Evolutionary conservation across 2,888 invertebrate species (phyloP), one percentile per base, ranked within the genome.

Genomic region (Nemapogon koenigi): DNA sequence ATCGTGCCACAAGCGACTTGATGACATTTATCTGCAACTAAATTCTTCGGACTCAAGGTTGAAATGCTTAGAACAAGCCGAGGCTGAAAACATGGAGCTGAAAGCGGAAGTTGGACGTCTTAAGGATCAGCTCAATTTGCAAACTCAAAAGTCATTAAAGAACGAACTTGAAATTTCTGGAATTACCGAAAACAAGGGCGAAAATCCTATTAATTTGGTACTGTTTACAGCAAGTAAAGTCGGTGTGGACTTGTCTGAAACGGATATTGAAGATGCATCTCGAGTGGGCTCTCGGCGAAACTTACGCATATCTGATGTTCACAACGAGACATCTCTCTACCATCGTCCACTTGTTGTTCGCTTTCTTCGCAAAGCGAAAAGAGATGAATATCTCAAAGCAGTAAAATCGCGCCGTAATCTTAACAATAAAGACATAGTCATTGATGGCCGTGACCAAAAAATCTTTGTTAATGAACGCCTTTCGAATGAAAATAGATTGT

Each of bases 151-250:
- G 2, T 35, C 35, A 2, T 15, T 48, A 13, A 32, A 41, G 4
- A 50, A 48, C 27, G 46, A 49, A 19, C 2, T 49, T 2, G 45
- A 50, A 28, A 36, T 50, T 10, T 10, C 30, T 2, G 50, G 47
- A 2, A 22, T 50, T 6, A 39, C 40, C 1, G 49, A 50, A 14
- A 8, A 33, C 1, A 22, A 36, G 1, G 41, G 38, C 31, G 50
- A 50, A 39, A 49, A 45, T 19, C 36, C 45, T 2, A n/a, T 41
- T 15, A 46, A 47, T 6, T 39, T 45, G 1, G 42, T 43, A 1
- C 22, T 42, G 2, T 7, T 43, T 1, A 40, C 43, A 0, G 43
- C 46, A 0, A 13, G 28, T 1, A 49, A 46, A 27, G 25, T 49
- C 2, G 48, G 49, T 2, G 41, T 47, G 4, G 39, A 43, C 0